phyloP scores from a whole-genome alignment of 64 coral and sea anemone species.

The Acropora tenuis region DNA sequence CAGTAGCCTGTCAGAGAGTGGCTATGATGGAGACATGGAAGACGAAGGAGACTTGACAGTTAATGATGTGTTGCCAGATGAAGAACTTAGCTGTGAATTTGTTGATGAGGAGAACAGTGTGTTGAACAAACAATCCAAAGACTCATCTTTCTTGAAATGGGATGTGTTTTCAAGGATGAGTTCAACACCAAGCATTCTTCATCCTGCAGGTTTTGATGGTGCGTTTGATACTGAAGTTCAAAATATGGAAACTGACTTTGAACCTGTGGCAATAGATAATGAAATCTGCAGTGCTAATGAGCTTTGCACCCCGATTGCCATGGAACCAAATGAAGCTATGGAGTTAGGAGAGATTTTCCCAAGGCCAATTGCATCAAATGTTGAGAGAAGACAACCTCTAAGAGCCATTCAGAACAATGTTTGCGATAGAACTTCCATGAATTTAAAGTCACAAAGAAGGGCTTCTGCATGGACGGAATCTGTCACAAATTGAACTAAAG shows the following conservation, averaged over 20 bases:
- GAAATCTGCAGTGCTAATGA: conserved; percentile 71
- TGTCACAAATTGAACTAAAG: background rate
- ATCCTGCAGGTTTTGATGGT: conserved; percentile 29
- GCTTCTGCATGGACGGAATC: conserved; percentile 9
- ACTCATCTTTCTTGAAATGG: conserved; percentile 84
- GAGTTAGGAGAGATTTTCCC: conserved; percentile 2
- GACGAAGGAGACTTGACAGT: conserved; percentile 79
- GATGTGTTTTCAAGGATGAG: conserved; percentile 69
- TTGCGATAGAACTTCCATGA: background rate
- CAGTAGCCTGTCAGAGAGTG: conserved; percentile 77
- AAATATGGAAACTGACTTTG: conserved; percentile 76
- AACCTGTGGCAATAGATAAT: conserved; percentile 66
- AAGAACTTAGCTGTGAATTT: conserved; percentile 38
- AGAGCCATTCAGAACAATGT: conserved; percentile 70
- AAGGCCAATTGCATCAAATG: background rate
- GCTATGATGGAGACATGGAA: conserved; percentile 91
- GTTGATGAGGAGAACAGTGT: conserved; percentile 51
- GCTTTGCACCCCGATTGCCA: conserved; percentile 56
- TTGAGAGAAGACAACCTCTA: conserved; percentile 57
- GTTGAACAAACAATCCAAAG: conserved; percentile 74
- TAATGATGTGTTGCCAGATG: conserved; percentile 64
- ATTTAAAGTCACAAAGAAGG: conserved; percentile 21
- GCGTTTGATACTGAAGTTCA: conserved; percentile 65
- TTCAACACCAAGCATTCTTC: conserved; percentile 87
- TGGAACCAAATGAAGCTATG: conserved; percentile 32